Evolutionary conservation across 2,888 invertebrate genomes (phyloP), one percentile per base, ranked within the genome.

Genomic region (Bimastos eiseni): DNA sequence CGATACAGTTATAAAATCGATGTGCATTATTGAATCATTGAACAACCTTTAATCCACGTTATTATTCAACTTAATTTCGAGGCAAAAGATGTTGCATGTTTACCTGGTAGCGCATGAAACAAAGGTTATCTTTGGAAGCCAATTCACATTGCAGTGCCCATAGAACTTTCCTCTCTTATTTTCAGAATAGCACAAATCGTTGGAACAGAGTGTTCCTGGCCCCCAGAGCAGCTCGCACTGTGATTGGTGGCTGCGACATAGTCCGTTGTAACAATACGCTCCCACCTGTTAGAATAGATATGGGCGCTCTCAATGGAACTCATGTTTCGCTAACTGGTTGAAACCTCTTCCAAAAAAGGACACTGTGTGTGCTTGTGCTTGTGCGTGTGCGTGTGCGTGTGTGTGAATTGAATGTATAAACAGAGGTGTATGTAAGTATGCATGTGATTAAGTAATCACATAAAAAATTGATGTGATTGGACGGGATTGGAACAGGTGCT

Each of bases 171-270:
- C 94, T 88, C 93, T 93, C 8, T 92, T 92, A 92, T 94, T 94
- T 91, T 93, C 92, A 90, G 93, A 92, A 91, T 93, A 94, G 92
- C 94, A 94, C 89, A 93, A 92, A 0, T 93, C 93, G 92, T 94
- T 93, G 2, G 94, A 94, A 34, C 93, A 93, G 33, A 93, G 92
- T 0, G 94, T 94, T 2, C 94, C 94, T 6, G 92, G 92, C 5
- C 99, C 99, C 99, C 99, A 99, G 89, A 99, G 96, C 89, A 98
- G 96, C 91, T 97, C 97, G 94, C 99, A 99, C 95, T 99, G 99
- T 95, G 97, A 98, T 38, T 97, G 96, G 95, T 97, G 97, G 0
- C 98, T 97, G 34, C 97, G 96, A 93, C 98, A 99, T 44, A 97
- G 96, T 11, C 98, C 98, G 90, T 97, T 96, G 94, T 97, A 98